phyloP scores from a whole-genome alignment of 2,113 vertebrate species.

The Myodes glareolus region DNA sequence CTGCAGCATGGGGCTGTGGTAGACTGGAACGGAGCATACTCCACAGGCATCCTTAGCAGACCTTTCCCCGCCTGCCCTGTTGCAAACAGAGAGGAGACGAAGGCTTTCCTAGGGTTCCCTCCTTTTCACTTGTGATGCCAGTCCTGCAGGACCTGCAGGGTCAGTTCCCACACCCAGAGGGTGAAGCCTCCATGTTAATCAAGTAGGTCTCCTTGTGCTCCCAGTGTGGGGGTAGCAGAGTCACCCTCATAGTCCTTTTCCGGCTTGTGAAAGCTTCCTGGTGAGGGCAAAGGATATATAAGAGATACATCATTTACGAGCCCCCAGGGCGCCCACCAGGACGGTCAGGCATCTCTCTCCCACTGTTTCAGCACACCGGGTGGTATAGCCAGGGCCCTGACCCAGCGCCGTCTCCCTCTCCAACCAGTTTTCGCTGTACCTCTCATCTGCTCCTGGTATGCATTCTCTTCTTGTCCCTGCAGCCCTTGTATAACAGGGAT shows the following conservation, averaged over 20 bases:
- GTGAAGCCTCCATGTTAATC: background rate
- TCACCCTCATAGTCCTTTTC: background rate
- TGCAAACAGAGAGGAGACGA: background rate
- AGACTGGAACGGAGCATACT: background rate
- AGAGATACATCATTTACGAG: too few species aligned
- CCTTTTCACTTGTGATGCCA: background rate
- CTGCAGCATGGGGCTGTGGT: fast-evolving
- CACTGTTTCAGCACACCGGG: background rate
- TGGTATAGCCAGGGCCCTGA: background rate
- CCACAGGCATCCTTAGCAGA: background rate
- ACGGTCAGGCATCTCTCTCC: too few species aligned
- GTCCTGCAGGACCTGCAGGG: background rate
- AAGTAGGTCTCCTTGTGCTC: background rate
- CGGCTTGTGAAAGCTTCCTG: background rate
- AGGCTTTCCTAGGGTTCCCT: too few species aligned
- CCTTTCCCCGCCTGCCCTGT: background rate
- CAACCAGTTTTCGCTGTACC: background rate
- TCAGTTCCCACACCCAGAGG: background rate
- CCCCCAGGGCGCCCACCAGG: background rate
- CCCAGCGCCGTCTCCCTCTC: background rate
- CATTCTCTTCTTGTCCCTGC: background rate
- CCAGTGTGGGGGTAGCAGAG: background rate
- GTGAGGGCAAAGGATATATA: background rate
- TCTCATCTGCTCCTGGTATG: background rate
- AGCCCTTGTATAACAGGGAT: background rate